Evolutionary conservation across 2,888 invertebrate genomes (phyloP).

Genomic region (Colletes collaris): DNA sequence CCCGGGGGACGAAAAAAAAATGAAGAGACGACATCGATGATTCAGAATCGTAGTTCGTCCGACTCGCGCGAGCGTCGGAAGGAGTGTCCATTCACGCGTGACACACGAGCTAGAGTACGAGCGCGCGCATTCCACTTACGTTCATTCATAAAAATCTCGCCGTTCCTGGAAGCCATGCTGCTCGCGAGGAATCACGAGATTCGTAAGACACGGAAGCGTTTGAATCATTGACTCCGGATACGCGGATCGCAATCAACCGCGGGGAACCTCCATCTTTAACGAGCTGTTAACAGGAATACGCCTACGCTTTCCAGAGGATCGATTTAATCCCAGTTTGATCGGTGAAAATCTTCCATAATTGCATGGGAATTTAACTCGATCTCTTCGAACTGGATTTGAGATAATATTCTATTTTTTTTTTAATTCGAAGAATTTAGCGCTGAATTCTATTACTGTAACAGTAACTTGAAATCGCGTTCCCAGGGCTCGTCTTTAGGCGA

Average conservation of each 20-base stretch:
- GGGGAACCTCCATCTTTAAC: too few species aligned
- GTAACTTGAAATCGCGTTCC: too few species aligned
- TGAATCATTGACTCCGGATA: slow-evolving; percentile 49
- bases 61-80: slow-evolving; percentile 35
- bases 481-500: too few species aligned
- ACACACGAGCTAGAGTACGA: slow-evolving; percentile 52
- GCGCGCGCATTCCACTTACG: slow-evolving; percentile 43
- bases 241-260: not conserved
- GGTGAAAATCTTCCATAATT: too few species aligned
- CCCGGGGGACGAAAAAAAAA: not conserved
- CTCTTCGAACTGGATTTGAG: too few species aligned
- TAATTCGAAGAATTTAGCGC: too few species aligned
- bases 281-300: too few species aligned
- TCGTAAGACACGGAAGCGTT: slow-evolving; percentile 36
- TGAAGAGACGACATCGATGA: slow-evolving; percentile 32
- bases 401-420: too few species aligned
- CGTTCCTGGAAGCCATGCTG: slow-evolving; percentile 57
- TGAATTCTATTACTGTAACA: too few species aligned
- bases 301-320: too few species aligned
- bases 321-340: too few species aligned
- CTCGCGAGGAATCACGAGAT: slow-evolving; percentile 43
- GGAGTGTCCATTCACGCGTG: slow-evolving; percentile 64
- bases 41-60: slow-evolving; percentile 39
- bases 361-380: too few species aligned
- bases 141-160: slow-evolving; percentile 71